These are phyloP conservation scores for Orycteropus afer DNA, from an alignment of 2,113 vertebrate genomes.

Conservation along the genomic window DNA sequence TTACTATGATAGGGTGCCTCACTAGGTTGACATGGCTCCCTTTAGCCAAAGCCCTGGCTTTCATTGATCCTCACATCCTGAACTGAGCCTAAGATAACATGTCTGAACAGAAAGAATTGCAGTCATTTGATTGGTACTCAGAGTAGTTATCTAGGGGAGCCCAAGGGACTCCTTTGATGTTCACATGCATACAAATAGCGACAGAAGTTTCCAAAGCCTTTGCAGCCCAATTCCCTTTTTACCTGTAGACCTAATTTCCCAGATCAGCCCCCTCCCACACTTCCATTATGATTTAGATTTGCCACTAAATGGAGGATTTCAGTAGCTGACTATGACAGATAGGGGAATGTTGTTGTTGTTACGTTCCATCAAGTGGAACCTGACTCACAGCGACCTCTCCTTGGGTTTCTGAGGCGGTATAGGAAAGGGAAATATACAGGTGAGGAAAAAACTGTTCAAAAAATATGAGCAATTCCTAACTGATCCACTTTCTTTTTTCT, in stretches of 20 bases:
- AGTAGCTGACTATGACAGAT: conserved; percentile 71
- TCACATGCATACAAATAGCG: conserved; percentile 65
- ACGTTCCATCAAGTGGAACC: no score
- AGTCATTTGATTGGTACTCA: conserved; percentile 64
- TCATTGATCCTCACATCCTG: background rate
- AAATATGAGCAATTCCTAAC: conserved; percentile 66
- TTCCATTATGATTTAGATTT: conserved; percentile 74
- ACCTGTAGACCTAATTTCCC: conserved; percentile 80
- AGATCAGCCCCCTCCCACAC: conserved; percentile 69
- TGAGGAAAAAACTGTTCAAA: background rate
- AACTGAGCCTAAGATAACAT: background rate
- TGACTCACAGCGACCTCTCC: no score
- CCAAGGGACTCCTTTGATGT: conserved; percentile 71
- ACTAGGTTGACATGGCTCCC: no score
- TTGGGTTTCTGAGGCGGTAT: no score
- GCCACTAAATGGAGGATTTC: conserved; percentile 73
- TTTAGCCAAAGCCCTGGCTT: conserved; percentile 36
- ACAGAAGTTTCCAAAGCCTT: conserved; percentile 68
- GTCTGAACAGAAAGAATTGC: conserved; percentile 16
- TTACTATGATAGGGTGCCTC: background rate
- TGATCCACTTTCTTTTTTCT: background rate
- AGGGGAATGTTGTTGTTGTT: no score
- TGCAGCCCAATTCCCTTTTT: conserved; percentile 72
- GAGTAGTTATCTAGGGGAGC: conserved; percentile 65
- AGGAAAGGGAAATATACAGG: background rate